Evolutionary conservation across 2,888 invertebrate genomes (phyloP), one percentile per base, ranked within the genome.

Genomic region (Rhagophthalmus giganteus): DNA sequence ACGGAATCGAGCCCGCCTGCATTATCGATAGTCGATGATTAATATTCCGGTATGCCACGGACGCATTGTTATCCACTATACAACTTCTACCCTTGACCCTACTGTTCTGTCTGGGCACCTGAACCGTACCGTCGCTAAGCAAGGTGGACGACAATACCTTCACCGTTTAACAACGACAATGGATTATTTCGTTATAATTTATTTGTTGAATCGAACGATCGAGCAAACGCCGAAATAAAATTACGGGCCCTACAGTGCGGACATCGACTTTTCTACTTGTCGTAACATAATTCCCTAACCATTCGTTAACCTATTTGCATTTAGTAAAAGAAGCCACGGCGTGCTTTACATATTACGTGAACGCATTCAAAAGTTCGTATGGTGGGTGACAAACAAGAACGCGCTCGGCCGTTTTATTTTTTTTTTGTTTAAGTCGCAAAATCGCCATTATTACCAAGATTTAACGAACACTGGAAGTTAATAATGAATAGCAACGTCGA

Each of bases 1-100:
- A n/a, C n/a, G n/a, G n/a, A n/a, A n/a, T n/a, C n/a, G n/a, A n/a
- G n/a, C n/a, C n/a, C n/a, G n/a, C n/a, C n/a, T n/a, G n/a, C n/a
- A n/a, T n/a, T n/a, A n/a, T 34, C 16, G 9, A 35, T 44, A 35
- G 13, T 28, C n/a, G 10, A 25, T n/a, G 16, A 25, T 44, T 44
- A 35, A 28, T 44, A 44, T 35, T 35, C 34, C 27, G 13, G 28
- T 33, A 34, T 13, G 28, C 20, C 10, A 40, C 33, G 28, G 40
- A 32, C 28, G 15, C 33, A 40, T 48, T 40, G 48, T 48, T 48
- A 48, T 11, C 31, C 11, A 47, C 31, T 25, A 24, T 35, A 45
- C 46, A 16, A 26, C 39, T 39, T 33, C 47, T 47, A 47, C 48
- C 48, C 48, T 48, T 48, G 48, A 48, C 48, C 48, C 34, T 34